Base-by-base conservation (phyloP, 2,797 vertebrate species). In the Halcyon badia region DNA sequence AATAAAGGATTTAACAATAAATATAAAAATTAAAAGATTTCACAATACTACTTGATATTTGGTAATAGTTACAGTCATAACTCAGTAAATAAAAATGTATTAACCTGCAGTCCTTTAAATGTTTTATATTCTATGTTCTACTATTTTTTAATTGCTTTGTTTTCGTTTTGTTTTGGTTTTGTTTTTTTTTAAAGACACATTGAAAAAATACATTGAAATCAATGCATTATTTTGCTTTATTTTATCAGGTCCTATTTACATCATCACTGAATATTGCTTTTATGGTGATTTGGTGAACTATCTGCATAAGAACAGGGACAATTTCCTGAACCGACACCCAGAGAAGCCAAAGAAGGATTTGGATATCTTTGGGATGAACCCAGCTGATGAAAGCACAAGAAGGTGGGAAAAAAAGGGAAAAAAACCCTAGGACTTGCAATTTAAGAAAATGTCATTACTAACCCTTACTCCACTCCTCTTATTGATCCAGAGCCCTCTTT, bases 271-370 rank as follows among this genome's bases (percentile, higher is more conserved):
- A 98, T 99, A 99, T 95, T 99, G 99, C 95, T 99, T 99, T 98
- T 99, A 99, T n/a, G 99, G 99, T 17, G 99, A 99, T 97, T 98
- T 99, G 98, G 99, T 99, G 94, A 99, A 99, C 98, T 99, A 99
- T 96, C 96, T 99, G 83, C 99, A 99, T 97, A 99, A 99, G 97
- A 99, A 99, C 83, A 98, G 99, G 83, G 99, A 99, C 90, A 99
- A 97, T 92, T 99, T 99, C 98, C 97, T 99, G 83, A 99, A 97
- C 95, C 98, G 97, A 51, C 98, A 98, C 69, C 98, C 99, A 0
- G 99, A 99, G 96, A 99, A 99, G 87, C 97, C 97, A 37, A 99
- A 99, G 96, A 99, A 99, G 84, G 99, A 99, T 76, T 78, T 99
- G 97, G 99, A 99, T 95, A 99, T 99, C 97, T 99, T 99, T 95